These are phyloP conservation scores for Pristionchus pacificus DNA, from an alignment of 1,140 invertebrate genomes.

Conservation along the genomic window DNA sequence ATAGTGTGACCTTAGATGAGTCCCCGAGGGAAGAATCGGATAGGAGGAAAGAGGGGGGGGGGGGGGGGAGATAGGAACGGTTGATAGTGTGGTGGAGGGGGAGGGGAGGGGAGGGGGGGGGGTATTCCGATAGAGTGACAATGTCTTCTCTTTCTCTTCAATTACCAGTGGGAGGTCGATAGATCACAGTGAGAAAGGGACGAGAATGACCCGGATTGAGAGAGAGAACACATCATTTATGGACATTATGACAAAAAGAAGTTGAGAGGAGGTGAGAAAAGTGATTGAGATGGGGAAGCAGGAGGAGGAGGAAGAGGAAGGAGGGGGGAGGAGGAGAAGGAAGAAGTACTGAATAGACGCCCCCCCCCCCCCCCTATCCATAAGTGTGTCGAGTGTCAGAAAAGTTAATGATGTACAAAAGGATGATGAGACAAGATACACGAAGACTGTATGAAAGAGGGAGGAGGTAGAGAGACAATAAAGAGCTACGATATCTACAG, in stretches of 20 bases:
- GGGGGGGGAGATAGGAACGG: too few relatives aligned
- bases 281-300: background rate
- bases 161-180: background rate
- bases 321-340: background rate
- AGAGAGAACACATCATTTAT: background rate
- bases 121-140: background rate
- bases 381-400: conserved; percentile 4
- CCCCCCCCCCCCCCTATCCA: background rate
- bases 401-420: too few relatives aligned
- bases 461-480: background rate
- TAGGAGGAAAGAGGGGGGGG: too few relatives aligned
- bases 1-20: too few relatives aligned
- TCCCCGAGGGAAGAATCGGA: too few relatives aligned
- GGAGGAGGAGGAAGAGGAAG: background rate
- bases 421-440: background rate
- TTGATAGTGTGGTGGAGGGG: background rate
- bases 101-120: background rate
- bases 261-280: background rate
- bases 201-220: background rate
- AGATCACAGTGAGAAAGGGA: background rate
- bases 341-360: background rate
- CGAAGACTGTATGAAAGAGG: background rate
- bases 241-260: background rate
- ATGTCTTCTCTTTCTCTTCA: conserved; percentile 1
- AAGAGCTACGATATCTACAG: background rate